These are phyloP conservation scores for Zelleria hepariella DNA, from an alignment of 2,888 invertebrate genomes.

Conservation along the genomic window DNA sequence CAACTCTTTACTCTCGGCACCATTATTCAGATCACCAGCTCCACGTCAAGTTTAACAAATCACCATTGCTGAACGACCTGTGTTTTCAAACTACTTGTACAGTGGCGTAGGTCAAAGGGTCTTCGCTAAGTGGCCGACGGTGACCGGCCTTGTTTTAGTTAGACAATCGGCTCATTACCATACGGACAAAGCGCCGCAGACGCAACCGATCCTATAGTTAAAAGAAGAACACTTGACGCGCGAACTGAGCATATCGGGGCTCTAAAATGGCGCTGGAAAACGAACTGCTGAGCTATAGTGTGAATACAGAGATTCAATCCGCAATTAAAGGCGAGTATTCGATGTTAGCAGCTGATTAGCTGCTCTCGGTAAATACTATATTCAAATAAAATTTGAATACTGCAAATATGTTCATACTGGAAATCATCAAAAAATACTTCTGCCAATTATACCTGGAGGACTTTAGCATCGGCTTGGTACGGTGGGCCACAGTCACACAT, in stretches of 20 bases:
- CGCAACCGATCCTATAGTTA: background rate
- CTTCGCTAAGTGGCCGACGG: conserved; percentile 22
- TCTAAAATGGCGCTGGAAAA: background rate
- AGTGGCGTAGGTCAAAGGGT: background rate
- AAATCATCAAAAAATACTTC: too few species aligned
- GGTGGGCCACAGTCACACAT: too few species aligned
- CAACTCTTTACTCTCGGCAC: background rate
- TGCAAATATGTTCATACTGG: too few species aligned
- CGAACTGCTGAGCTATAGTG: background rate
- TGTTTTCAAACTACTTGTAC: background rate
- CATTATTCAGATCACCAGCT: background rate
- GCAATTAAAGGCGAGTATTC: too few species aligned
- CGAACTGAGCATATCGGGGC: background rate
- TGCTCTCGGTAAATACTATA: too few species aligned
- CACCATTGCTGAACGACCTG: background rate
- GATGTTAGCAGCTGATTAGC: too few species aligned
- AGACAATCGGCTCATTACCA: conserved; percentile 43
- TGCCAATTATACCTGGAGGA: too few species aligned
- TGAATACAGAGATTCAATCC: background rate
- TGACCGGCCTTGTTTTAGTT: conserved; percentile 38
- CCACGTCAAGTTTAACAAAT: background rate
- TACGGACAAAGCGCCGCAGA: conserved; percentile 51
- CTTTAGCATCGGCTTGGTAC: too few species aligned
- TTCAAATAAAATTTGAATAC: too few species aligned
- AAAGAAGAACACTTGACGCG: background rate